Evolutionary conservation across 2,888 invertebrate genomes (phyloP).

Genomic region (Ceriagrion tenellum): DNA sequence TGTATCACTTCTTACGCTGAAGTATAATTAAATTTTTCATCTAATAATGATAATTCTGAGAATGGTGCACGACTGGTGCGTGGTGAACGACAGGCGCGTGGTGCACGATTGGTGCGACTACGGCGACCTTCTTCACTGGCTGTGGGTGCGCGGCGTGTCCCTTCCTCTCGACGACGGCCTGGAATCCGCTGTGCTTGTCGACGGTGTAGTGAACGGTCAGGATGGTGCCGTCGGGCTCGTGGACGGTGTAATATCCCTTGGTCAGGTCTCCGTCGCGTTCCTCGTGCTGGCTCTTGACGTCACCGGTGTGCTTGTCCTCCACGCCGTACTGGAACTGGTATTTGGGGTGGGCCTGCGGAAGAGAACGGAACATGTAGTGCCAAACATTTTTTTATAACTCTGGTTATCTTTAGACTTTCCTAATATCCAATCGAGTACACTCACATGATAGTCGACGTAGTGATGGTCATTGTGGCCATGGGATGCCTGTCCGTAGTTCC

Average conservation of each 20-base stretch:
- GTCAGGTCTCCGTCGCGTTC: constrained; percentile 69
- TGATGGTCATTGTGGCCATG: neutral
- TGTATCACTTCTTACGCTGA: no score
- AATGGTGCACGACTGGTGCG: no score
- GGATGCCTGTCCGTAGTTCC: neutral
- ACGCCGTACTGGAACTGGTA: constrained; percentile 70
- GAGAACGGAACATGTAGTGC: no score
- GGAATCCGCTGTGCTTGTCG: constrained; percentile 69
- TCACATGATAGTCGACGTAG: neutral
- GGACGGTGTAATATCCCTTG: constrained; percentile 69
- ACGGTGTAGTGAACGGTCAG: constrained; percentile 70
- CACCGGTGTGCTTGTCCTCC: constrained; percentile 69
- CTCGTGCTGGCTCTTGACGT: constrained; percentile 69
- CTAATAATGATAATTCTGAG: no score
- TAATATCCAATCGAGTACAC: neutral
- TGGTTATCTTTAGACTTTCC: no score
- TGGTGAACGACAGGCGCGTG: neutral
- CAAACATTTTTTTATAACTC: no score
- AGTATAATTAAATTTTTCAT: no score
- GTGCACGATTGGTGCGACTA: no score
- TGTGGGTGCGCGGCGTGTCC: constrained; percentile 35
- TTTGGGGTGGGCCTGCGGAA: constrained; percentile 72
- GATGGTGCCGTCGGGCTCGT: constrained; percentile 69
- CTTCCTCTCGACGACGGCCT: constrained; percentile 76
- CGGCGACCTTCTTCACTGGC: neutral